Evolutionary conservation across 2,113 vertebrate genomes (phyloP).

Genomic region (Neotoma lepida): DNA sequence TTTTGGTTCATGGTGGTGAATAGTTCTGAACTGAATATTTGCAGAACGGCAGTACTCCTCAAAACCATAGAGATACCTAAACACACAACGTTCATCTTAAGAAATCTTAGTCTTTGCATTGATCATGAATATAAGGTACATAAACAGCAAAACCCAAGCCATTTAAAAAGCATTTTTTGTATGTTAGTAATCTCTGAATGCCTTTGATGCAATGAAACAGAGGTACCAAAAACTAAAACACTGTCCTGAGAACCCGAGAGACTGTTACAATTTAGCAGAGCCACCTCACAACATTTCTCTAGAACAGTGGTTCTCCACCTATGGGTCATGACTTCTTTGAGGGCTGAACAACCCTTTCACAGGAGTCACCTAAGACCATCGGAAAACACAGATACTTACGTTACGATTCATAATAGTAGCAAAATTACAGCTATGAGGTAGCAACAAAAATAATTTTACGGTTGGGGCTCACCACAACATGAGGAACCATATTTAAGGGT

Average conservation of each 20-base stretch:
- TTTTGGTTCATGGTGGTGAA: slow-evolving; percentile 95
- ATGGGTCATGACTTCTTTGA: neutral
- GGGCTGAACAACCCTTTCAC: neutral
- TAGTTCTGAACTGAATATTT: slow-evolving; percentile 96
- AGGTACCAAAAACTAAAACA: slow-evolving; percentile 34
- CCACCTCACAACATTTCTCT: neutral
- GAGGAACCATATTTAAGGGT: neutral
- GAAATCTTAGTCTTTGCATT: slow-evolving; percentile 39
- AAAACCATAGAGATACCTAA: slow-evolving; percentile 97
- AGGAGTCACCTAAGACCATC: neutral
- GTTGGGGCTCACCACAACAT: neutral
- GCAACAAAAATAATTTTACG: neutral
- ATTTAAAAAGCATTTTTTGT: slow-evolving; percentile 25
- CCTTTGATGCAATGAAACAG: slow-evolving; percentile 5
- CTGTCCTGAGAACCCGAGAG: neutral
- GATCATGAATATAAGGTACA: slow-evolving; percentile 1
- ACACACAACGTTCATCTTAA: slow-evolving; percentile 41
- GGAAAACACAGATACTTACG: neutral
- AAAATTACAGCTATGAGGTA: neutral
- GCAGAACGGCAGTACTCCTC: slow-evolving; percentile 98
- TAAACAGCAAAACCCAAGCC: neutral
- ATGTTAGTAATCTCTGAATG: slow-evolving; percentile 11
- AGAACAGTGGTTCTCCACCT: neutral
- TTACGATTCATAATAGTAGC: neutral
- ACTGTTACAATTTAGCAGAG: neutral